Percentiles rank a stretch among this genome's conserved stretches.
These are phyloP conservation scores for Caenorhabditis uteleia DNA, from an alignment of 2,888 invertebrate species.

Conservation along the genomic window DNA sequence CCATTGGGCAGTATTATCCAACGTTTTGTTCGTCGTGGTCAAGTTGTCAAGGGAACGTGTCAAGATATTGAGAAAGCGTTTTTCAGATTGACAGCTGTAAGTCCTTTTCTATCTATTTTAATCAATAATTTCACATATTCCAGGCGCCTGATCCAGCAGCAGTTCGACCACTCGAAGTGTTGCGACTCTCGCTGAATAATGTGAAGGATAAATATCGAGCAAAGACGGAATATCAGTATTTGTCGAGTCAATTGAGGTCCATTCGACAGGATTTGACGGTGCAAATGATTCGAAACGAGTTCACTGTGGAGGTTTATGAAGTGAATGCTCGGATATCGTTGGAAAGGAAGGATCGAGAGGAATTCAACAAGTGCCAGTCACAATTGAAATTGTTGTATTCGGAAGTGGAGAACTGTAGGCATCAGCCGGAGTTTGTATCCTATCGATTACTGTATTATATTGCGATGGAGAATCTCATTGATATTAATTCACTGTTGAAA, in stretches of 20 bases:
- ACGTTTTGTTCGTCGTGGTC: constrained; percentile 21
- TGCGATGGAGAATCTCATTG: constrained; percentile 96
- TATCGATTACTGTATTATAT: constrained; percentile 96
- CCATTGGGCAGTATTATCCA: constrained; percentile 12
- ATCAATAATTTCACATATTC: constrained; percentile 34
- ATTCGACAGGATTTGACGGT: constrained; percentile 97
- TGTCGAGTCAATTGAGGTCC: constrained; percentile 97
- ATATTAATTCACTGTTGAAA: constrained; percentile 89
- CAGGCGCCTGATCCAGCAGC: constrained; percentile 87
- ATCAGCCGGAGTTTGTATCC: constrained; percentile 90
- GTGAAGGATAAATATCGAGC: constrained; percentile 88
- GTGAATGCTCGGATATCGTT: constrained; percentile 96
- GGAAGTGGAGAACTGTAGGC: constrained; percentile 70
- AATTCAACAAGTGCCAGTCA: constrained; percentile 95
- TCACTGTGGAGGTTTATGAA: constrained; percentile 98
- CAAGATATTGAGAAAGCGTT: constrained; percentile 93
- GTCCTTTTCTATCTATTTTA: constrained; percentile 15
- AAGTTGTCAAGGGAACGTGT: constrained; percentile 84
- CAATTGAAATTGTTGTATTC: constrained; percentile 91
- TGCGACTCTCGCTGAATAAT: constrained; percentile 84
- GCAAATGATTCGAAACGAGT: constrained; percentile 90
- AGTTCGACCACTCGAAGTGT: constrained; percentile 86
- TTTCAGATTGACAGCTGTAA: constrained; percentile 83
- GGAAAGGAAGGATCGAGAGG: constrained; percentile 95
- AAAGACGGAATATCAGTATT: constrained; percentile 91